These are phyloP conservation scores for Hesperia comma DNA, from an alignment of 2,888 invertebrate species.

Conservation along the genomic window DNA sequence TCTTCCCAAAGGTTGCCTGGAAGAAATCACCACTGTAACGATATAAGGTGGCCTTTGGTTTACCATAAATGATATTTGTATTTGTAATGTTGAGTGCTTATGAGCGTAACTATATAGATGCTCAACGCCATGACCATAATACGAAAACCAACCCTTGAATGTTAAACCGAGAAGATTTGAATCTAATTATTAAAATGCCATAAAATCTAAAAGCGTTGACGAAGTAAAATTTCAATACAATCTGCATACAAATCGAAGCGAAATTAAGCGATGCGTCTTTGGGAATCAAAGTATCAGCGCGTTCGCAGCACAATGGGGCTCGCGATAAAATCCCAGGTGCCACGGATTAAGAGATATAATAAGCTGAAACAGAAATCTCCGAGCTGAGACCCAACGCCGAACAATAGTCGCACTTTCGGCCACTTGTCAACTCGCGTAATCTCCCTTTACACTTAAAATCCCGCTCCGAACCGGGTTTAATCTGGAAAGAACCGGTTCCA, in stretches of 20 bases:
- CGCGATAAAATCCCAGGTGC: constrained; percentile 53
- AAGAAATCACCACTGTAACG: too few relatives aligned
- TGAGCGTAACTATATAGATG: too few relatives aligned
- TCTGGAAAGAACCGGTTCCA: constrained; percentile 49
- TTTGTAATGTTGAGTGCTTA: too few relatives aligned
- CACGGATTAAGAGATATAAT: constrained; percentile 52
- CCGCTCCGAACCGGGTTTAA: constrained; percentile 49
- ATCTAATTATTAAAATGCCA: neutral
- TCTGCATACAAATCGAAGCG: constrained; percentile 15
- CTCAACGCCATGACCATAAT: too few relatives aligned
- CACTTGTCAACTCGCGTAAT: constrained; percentile 64
- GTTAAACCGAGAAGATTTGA: neutral
- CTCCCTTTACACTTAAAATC: constrained; percentile 52
- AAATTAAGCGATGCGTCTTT: constrained; percentile 17
- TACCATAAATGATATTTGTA: too few relatives aligned
- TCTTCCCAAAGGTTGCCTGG: too few relatives aligned
- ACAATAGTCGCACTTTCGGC: constrained; percentile 58
- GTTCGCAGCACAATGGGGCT: constrained; percentile 40
- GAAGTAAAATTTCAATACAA: constrained; percentile 20
- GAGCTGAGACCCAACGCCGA: constrained; percentile 50
- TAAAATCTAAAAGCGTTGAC: neutral
- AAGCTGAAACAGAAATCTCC: constrained; percentile 51
- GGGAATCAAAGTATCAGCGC: constrained; percentile 39
- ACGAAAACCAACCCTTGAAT: too few relatives aligned
- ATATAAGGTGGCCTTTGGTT: too few relatives aligned